A percentile compares a stretch with the other conserved stretches of the same genome.
Conservation (phyloP, 2,888 invertebrate species). For the Mesorhabditis belari region DNA sequence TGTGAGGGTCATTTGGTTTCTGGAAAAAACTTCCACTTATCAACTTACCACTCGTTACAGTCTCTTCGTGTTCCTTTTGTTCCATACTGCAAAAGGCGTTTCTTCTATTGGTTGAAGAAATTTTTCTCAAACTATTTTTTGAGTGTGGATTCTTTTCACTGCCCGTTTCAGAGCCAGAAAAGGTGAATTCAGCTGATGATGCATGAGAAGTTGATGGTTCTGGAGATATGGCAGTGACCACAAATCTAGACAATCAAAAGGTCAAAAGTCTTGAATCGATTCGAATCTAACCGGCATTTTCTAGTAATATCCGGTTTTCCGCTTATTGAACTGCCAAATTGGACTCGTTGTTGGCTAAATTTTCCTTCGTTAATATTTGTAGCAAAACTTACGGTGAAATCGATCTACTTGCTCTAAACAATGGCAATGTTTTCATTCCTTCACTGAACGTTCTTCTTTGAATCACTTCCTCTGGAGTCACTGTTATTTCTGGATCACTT, state of each 20-base stretch:
- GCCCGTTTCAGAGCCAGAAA: too few relatives aligned
- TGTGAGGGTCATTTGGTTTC: background rate
- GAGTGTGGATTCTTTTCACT: too few relatives aligned
- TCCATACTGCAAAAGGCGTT: conserved; percentile 27
- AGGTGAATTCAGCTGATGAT: conserved; percentile 2
- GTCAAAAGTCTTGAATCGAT: too few relatives aligned
- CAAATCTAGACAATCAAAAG: conserved; percentile 11
- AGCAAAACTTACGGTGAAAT: too few relatives aligned
- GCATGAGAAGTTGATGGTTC: conserved; percentile 5
- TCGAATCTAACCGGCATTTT: too few relatives aligned
- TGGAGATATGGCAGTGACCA: conserved; percentile 10
- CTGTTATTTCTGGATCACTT: background rate
- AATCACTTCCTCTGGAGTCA: background rate
- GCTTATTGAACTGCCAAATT: too few relatives aligned
- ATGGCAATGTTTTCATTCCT: background rate
- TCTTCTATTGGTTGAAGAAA: conserved; percentile 12
- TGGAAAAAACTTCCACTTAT: conserved; percentile 1
- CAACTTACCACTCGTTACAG: conserved; percentile 7
- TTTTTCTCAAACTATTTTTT: conserved; percentile 10
- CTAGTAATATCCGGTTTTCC: too few relatives aligned
- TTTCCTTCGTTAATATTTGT: too few relatives aligned
- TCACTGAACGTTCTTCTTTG: background rate
- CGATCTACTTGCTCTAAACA: background rate
- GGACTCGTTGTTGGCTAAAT: too few relatives aligned
- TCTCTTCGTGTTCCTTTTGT: conserved; percentile 9